Conservation (phyloP, 2,113 vertebrate genomes). For the Bubo scandiacus region DNA sequence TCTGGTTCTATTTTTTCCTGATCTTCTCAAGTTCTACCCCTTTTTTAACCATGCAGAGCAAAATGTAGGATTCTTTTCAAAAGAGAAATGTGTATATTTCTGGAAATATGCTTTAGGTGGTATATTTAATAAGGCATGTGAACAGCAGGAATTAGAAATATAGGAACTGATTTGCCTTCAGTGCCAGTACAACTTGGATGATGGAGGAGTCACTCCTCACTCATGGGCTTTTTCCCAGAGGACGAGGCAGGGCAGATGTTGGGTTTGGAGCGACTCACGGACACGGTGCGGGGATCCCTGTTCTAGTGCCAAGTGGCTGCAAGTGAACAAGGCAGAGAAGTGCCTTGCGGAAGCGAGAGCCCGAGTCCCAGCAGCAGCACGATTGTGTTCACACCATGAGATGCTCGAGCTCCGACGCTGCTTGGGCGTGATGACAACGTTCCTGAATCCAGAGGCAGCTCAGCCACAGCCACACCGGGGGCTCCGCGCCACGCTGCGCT, state of each 20-base stretch:
- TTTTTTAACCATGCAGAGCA: background rate
- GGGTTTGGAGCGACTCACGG: background rate
- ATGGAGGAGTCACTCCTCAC: background rate
- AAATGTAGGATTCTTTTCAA: background rate
- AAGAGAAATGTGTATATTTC: background rate
- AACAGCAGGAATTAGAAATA: background rate
- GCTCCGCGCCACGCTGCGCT: accelerated
- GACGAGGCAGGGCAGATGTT: background rate
- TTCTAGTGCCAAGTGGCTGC: background rate
- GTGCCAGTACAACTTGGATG: background rate
- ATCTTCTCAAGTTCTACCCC: background rate
- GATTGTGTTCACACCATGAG: accelerated
- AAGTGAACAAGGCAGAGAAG: background rate
- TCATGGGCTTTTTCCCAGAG: background rate
- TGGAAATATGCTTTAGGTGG: background rate
- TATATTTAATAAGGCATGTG: background rate
- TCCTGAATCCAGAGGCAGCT: accelerated
- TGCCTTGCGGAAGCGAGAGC: background rate
- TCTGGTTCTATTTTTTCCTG: background rate
- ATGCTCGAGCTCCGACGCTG: background rate
- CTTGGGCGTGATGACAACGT: accelerated
- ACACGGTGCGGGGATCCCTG: background rate
- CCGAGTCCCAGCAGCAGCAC: background rate
- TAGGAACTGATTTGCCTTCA: background rate
- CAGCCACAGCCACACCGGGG: background rate